Evolutionary conservation across 2,888 invertebrate species (phyloP), one percentile per base, ranked within the genome.

Genomic region (Aquatica leii): DNA sequence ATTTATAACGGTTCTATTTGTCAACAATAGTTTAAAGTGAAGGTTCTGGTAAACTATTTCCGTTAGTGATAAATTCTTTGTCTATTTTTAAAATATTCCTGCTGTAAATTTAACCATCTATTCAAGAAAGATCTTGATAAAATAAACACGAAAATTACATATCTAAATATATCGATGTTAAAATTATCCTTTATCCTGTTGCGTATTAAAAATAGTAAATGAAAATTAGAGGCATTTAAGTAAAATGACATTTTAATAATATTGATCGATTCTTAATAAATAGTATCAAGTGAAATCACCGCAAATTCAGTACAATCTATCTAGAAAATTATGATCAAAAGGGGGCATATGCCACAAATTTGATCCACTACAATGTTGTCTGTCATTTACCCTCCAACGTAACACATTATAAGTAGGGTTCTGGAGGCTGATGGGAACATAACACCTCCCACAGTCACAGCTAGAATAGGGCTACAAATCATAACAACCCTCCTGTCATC

Each of bases 381-480:
- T 66, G 67, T 72, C 70, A 65, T 73, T 71, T 72, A 73, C 76
- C 74, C 74, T 71, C 72, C 67, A 70, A 70, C 66, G 59, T 69
- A 64, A 70, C 70, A 64, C 70, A 62, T 66, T 73, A 72, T 72
- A 72, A 74, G 70, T 71, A 59, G 66, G 66, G 66, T 62, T 62
- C 46, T 40, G 55, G 57, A 66, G 67, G 73, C 68, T 73, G 76
- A 73, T 74, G 76, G 76, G 77, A 77, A 77, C 68, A 69, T 72
- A 70, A 73, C 74, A 71, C 76, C 76, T 74, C 77, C 76, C 74
- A 74, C 74, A 74, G 74, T 77, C 73, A 72, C 74, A 76, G 74
- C 73, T 74, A 70, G 74, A 76, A 74, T 73, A 71, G 73, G 75
- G 75, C 75, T 72, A 75, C 77, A 77, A 78, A 78, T 78, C 77